A percentile compares a stretch with the other conserved stretches of the same genome.
phyloP scores from a whole-genome alignment of 2,113 vertebrate genomes.

The Phylloscopus trochiloides region DNA sequence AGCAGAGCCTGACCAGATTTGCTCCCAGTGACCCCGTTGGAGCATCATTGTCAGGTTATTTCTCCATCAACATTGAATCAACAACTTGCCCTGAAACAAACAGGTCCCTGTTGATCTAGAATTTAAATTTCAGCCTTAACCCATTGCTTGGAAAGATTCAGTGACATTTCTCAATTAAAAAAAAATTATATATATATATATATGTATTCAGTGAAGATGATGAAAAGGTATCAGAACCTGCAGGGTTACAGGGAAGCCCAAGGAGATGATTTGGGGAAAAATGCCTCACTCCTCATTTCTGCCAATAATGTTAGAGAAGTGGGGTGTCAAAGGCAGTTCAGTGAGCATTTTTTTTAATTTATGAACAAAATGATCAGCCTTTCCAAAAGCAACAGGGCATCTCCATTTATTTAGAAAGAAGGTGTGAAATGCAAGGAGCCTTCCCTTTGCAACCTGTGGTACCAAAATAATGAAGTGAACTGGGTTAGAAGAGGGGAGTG shows the following conservation, averaged over 20 bases:
- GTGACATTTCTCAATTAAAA: not conserved
- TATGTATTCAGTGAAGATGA: not conserved
- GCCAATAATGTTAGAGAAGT: not conserved
- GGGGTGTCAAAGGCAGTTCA: not conserved
- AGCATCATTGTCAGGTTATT: not conserved
- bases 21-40: not conserved
- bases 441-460: not conserved
- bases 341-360: not conserved
- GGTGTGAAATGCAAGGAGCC: not conserved
- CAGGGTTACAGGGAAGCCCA: not conserved
- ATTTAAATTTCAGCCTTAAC: not conserved
- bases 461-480: not conserved
- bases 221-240: not conserved
- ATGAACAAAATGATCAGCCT: not conserved
- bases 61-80: conserved; percentile 7
- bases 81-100: not conserved
- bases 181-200: no score
- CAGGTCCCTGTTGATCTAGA: not conserved
- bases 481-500: not conserved
- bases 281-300: not conserved
- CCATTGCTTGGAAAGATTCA: not conserved
- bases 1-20: conserved; percentile 20
- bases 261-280: not conserved
- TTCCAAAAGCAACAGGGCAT: not conserved
- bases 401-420: not conserved